Conservation (phyloP, 2,113 vertebrate genomes). For the Crotalus tigris region DNA sequence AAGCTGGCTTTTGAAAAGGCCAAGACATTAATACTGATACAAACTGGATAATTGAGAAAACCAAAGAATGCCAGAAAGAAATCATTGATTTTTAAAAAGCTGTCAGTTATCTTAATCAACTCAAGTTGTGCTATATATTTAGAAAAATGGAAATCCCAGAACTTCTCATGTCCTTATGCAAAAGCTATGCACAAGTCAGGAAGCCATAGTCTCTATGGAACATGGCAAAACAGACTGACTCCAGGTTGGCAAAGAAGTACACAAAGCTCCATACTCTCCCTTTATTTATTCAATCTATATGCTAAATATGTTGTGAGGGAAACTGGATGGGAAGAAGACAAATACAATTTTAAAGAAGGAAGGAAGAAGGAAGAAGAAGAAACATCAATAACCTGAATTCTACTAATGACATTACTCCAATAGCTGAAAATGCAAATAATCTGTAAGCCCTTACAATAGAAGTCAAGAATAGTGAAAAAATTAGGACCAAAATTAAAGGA, state of each 20-base stretch:
- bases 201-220: not conserved
- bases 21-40: not conserved
- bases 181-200: not conserved
- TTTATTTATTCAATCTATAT: not conserved
- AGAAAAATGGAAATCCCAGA: not conserved
- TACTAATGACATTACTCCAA: not conserved
- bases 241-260: not conserved
- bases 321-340: not conserved
- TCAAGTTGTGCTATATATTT: not conserved
- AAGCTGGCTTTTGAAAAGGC: not conserved
- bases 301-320: not conserved
- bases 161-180: not conserved
- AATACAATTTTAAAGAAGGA: not conserved
- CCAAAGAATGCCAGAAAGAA: not conserved
- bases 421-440: not conserved
- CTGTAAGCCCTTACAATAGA: not conserved
- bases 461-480: not conserved
- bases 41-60: not conserved
- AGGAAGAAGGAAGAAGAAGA: not conserved
- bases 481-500: not conserved
- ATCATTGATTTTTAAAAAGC: not conserved
- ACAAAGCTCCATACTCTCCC: not conserved
- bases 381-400: not conserved
- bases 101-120: not conserved
- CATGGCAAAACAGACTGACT: not conserved